A percentile compares a stretch with the other conserved stretches of the same genome.
phyloP scores from a whole-genome alignment of 2,113 vertebrate genomes.

The Micromys minutus region DNA sequence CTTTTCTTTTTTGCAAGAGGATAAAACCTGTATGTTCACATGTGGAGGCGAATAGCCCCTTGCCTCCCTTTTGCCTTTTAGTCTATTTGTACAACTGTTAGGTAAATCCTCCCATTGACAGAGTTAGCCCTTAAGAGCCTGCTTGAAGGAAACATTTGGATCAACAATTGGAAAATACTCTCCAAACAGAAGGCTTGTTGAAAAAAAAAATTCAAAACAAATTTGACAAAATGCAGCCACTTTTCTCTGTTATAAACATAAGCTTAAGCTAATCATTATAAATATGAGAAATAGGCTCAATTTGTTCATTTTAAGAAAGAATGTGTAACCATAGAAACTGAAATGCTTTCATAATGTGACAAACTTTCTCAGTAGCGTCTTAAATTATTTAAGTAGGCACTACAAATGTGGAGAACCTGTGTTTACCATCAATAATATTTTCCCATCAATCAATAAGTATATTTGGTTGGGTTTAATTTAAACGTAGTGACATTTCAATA shows the following conservation, averaged over 20 bases:
- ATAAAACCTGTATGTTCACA: background rate
- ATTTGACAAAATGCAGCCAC: background rate
- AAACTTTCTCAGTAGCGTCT: background rate
- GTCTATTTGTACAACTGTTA: background rate
- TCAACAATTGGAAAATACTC: background rate
- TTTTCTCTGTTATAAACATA: background rate
- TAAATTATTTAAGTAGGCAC: constrained; percentile 11
- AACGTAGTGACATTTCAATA: background rate
- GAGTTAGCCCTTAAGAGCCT: background rate
- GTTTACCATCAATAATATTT: background rate
- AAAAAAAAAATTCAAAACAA: background rate
- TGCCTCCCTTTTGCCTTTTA: background rate
- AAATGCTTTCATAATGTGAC: background rate
- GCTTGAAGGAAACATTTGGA: background rate
- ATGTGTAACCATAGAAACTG: background rate
- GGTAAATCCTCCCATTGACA: background rate
- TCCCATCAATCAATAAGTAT: no score
- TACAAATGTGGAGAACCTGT: background rate
- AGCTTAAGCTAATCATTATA: background rate
- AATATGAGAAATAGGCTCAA: background rate
- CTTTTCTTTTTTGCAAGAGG: constrained; percentile 23
- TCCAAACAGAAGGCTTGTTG: background rate
- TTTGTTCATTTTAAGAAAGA: background rate
- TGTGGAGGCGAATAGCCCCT: no score
- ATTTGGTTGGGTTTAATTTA: background rate